Evolutionary conservation across 2,888 invertebrate genomes (phyloP).

Genomic region (Cantharis flavilabris): DNA sequence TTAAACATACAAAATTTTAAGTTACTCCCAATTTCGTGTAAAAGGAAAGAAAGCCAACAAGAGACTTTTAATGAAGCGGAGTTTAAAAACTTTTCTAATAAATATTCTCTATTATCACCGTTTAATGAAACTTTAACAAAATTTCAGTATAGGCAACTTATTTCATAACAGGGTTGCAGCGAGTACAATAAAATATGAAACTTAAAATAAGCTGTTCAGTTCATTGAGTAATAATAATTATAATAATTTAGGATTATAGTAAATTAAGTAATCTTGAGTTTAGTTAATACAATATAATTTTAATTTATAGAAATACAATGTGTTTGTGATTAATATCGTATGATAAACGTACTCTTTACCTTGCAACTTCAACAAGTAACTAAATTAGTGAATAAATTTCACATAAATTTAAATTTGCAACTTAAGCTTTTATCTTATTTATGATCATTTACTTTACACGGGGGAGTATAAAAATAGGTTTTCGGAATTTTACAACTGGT

Average conservation of each 20-base stretch:
- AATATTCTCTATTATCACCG: constrained; percentile 23
- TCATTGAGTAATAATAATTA: not conserved
- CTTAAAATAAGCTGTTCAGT: constrained; percentile 2
- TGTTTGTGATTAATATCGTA: not conserved
- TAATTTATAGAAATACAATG: not conserved
- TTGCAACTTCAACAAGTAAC: not conserved
- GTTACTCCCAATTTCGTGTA: constrained; percentile 5
- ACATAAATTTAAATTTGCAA: not conserved
- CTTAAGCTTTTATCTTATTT: constrained; percentile 2
- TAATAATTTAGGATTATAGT: not conserved
- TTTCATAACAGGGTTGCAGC: constrained; percentile 7
- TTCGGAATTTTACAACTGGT: constrained; percentile 12
- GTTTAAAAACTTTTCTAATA: constrained; percentile 27
- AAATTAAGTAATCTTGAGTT: not conserved
- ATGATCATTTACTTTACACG: constrained; percentile 8
- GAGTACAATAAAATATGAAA: not conserved
- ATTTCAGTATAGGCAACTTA: constrained; percentile 17
- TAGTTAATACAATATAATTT: no score
- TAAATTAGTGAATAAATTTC: not conserved
- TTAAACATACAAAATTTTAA: constrained; percentile 4
- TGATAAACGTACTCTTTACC: not conserved
- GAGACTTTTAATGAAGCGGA: constrained; percentile 27
- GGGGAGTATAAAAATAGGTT: constrained; percentile 15
- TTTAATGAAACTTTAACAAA: constrained; percentile 23
- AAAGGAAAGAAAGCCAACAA: constrained; percentile 22